Evolutionary conservation across 2,113 vertebrate species (phyloP), one percentile per base, ranked within the genome.

Genomic region (Drymodes brunneopygia): DNA sequence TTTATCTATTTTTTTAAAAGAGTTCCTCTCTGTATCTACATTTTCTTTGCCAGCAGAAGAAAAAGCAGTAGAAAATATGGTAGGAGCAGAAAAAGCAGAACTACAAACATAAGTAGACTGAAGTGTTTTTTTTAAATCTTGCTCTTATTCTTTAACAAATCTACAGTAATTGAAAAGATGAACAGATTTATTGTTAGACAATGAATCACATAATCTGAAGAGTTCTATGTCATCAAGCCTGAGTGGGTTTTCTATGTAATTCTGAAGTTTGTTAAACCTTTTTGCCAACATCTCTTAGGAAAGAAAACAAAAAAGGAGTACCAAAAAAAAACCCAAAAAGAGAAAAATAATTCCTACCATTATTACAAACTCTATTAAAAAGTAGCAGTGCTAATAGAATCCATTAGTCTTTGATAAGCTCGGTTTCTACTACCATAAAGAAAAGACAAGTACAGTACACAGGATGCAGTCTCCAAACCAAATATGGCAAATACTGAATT

Each of bases 251-350:
- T 48, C 33, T 35, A 4, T 15, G 11, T 20, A 64, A 83, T 72
- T 82, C 56, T 56, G 27, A 35, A 71, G 10, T 24, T 80, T 61
- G 12, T 75, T 42, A 62, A 88, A 51, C 5, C 2, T 69, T 71
- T 40, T 64, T 3, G 19, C 13, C 15, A 51, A n/a, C 5, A 14
- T 33, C 4, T 62, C 36, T 16, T 24, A 64, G 17, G 51, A 91
- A 71, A 79, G 22, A 15, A 54, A 78, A 40, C 0, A 35, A 35
- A 62, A 19, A 48, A 8, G 2, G 57, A 51, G 7, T 23, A 48
- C 7, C 12, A 48, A 31, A 29, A 24, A 10, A 17, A 8, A 1
- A 1, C 1, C 10, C 2, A 10, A 74, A 72, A 21, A 2, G 33
- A 62, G 6, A 60, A 86, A 58, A 54, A 35, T 6, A 12, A 35